Conservation (phyloP, 2,888 invertebrate species). For the Hirtodrosophila cameraria region DNA sequence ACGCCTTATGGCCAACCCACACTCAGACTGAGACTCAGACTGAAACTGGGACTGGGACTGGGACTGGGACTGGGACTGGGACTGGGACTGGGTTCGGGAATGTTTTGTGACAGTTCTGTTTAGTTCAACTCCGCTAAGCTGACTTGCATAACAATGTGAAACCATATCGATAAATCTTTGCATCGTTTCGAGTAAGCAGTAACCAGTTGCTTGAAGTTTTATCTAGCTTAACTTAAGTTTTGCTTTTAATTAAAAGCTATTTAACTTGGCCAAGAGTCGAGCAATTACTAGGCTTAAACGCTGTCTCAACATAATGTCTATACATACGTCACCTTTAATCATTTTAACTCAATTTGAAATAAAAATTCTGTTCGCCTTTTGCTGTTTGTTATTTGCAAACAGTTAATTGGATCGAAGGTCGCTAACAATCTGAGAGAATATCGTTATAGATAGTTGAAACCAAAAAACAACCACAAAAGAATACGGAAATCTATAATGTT, state of each 20-base stretch:
- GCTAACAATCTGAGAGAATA: constrained; percentile 10
- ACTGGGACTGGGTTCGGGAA: constrained; percentile 27
- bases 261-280: constrained; percentile 32
- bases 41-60: not conserved
- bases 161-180: constrained; percentile 30
- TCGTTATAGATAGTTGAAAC: constrained; percentile 8
- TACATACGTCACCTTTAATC: constrained; percentile 27
- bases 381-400: constrained; percentile 33
- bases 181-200: constrained; percentile 20
- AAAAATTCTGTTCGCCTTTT: constrained; percentile 14
- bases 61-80: constrained; percentile 15
- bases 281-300: constrained; percentile 36
- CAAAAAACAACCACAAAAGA: constrained; percentile 2
- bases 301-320: not conserved
- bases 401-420: constrained; percentile 66
- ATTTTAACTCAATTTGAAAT: constrained; percentile 25
- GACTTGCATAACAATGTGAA: constrained; percentile 53
- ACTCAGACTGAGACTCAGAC: constrained; percentile 8
- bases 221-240: constrained; percentile 38
- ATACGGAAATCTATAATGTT: constrained; percentile 17
- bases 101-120: constrained; percentile 68
- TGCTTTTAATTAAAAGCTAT: constrained; percentile 63
- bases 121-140: constrained; percentile 23
- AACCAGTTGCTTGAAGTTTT: constrained; percentile 27
- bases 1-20: constrained; percentile 63